phyloP scores from a whole-genome alignment of 2,113 vertebrate species.

The Lucifuga dentata region DNA sequence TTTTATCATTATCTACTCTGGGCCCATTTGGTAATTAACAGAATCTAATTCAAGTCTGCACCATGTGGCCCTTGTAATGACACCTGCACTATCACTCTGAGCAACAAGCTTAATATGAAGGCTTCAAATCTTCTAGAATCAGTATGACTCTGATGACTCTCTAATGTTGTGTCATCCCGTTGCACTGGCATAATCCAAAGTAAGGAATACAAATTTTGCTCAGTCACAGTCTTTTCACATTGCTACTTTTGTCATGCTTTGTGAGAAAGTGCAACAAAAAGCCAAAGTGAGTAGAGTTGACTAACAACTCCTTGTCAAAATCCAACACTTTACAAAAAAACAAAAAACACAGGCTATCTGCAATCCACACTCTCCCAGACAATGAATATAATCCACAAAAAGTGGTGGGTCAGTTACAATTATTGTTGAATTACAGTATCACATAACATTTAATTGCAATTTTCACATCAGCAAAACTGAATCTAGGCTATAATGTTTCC shows the following conservation, averaged over 20 bases:
- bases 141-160: background rate
- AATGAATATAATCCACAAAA: background rate
- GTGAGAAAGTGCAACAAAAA: slow-evolving; percentile 9
- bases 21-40: slow-evolving; percentile 37
- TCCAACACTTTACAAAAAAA: too few species aligned
- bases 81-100: slow-evolving; percentile 4
- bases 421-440: background rate
- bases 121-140: slow-evolving; percentile 1
- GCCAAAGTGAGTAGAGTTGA: background rate
- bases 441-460: background rate
- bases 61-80: background rate
- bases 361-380: background rate
- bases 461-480: background rate
- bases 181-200: slow-evolving; percentile 12
- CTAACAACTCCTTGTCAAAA: background rate
- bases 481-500: background rate
- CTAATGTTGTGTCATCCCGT: slow-evolving; percentile 7
- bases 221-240: background rate
- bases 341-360: background rate
- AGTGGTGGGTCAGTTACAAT: background rate
- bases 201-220: background rate
- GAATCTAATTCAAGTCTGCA: slow-evolving; percentile 13
- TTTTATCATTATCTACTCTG: slow-evolving; percentile 36
- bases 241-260: background rate
- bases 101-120: slow-evolving; percentile 4